phyloP scores from a whole-genome alignment of 2,888 invertebrate species.

The Pristionchus maxplancki region DNA sequence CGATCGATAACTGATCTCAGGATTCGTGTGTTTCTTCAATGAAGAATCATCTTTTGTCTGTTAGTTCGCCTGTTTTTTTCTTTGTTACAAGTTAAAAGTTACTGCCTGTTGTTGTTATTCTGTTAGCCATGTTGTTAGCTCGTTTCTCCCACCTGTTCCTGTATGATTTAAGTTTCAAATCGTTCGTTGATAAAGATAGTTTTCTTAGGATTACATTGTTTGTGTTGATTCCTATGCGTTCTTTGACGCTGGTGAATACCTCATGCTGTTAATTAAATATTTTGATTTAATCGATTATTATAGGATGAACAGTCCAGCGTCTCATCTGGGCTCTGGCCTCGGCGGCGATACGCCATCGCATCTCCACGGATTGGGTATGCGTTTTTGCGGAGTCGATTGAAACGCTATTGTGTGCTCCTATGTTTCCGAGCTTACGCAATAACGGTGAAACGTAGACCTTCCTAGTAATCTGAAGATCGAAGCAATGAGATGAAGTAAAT shows the following conservation, averaged over 20 bases:
- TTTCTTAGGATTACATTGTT: background rate
- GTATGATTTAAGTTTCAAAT: background rate
- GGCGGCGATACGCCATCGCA: slow-evolving; percentile 68
- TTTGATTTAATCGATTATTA: background rate
- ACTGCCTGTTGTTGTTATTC: slow-evolving; percentile 25
- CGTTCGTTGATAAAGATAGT: background rate
- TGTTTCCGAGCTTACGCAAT: background rate
- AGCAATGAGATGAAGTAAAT: no score
- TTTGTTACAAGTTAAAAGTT: background rate
- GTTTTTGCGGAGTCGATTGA: slow-evolving; percentile 32
- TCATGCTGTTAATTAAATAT: background rate
- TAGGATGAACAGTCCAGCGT: slow-evolving; percentile 64
- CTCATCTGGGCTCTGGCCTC: slow-evolving; percentile 56
- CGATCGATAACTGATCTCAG: slow-evolving; percentile 21
- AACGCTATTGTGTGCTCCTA: background rate
- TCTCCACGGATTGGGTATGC: slow-evolving; percentile 55
- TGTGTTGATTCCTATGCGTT: background rate
- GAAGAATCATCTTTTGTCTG: background rate
- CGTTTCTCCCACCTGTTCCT: background rate
- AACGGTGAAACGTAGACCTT: background rate
- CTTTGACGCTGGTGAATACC: background rate
- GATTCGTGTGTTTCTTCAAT: background rate
- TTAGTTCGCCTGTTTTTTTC: background rate
- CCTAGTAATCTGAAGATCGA: no score
- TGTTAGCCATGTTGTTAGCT: slow-evolving; percentile 5